Conservation (phyloP, 2,113 vertebrate genomes). For the Anhinga rufa region DNA sequence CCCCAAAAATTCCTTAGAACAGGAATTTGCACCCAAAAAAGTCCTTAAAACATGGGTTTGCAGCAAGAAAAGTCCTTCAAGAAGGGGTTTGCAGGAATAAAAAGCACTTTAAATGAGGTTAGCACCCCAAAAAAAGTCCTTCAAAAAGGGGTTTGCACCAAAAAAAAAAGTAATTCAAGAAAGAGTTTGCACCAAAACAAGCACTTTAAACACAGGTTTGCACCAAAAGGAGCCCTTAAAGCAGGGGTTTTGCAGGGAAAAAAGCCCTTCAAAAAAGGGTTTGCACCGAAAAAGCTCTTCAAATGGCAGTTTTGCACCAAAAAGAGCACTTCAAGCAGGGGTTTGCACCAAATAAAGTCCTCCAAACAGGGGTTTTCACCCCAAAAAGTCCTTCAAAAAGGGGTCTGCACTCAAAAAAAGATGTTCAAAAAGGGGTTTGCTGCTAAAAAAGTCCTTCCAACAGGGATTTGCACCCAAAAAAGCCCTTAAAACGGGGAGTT, state of each 20-base stretch:
- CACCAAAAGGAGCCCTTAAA: neutral
- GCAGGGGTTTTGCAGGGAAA: neutral
- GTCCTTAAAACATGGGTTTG: too few species aligned
- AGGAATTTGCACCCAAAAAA: neutral
- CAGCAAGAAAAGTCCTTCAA: neutral
- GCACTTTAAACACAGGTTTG: too few species aligned
- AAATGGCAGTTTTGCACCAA: neutral
- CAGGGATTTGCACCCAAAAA: neutral
- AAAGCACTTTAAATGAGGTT: too few species aligned
- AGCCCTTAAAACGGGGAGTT: neutral
- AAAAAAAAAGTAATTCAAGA: neutral
- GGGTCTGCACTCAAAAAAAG: neutral
- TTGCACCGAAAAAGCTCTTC: neutral
- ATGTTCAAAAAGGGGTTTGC: neutral
- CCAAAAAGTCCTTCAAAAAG: neutral
- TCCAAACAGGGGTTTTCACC: neutral
- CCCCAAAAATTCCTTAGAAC: neutral
- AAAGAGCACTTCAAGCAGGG: neutral
- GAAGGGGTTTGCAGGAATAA: neutral
- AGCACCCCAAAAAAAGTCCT: neutral
- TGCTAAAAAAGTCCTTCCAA: neutral
- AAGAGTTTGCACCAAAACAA: too few species aligned
- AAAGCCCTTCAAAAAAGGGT: neutral
- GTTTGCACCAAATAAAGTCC: neutral
- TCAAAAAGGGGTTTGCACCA: neutral